Conservation (phyloP, 1,140 invertebrate genomes). For the Bombus turneri region DNA sequence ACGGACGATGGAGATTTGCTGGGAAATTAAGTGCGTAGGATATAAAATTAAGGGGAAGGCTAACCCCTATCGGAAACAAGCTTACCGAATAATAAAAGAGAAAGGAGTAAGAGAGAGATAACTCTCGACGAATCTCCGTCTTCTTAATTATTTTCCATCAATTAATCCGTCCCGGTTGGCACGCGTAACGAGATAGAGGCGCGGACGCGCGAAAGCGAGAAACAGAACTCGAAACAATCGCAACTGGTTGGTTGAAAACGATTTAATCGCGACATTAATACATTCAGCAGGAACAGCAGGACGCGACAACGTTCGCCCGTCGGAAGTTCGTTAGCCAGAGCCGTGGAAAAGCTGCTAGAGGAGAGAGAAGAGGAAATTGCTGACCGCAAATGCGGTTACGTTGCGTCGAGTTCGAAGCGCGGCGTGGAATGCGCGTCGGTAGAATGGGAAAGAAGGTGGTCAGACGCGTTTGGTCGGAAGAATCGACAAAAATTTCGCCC, state of each 20-base stretch:
- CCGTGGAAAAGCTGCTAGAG: no score
- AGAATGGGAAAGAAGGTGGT: conserved; percentile 41
- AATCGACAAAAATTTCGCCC: conserved; percentile 62
- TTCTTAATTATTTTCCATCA: conserved; percentile 8
- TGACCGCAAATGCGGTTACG: conserved; percentile 31
- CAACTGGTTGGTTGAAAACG: not conserved
- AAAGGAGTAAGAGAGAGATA: not conserved
- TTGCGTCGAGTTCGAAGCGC: conserved; percentile 37
- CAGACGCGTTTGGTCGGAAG: conserved; percentile 43
- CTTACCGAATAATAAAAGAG: not conserved
- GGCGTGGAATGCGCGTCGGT: not conserved
- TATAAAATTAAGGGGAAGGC: conserved; percentile 12
- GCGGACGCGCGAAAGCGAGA: not conserved
- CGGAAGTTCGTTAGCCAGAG: not conserved
- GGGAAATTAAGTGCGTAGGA: conserved; percentile 3
- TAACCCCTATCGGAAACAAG: not conserved
- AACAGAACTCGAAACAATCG: not conserved
- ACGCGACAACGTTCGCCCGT: not conserved
- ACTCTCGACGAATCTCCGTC: not conserved
- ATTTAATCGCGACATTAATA: conserved; percentile 6
- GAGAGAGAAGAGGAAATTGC: conserved; percentile 32
- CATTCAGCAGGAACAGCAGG: not conserved
- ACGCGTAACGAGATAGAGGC: not conserved
- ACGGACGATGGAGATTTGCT: conserved; percentile 10
- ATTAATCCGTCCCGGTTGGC: not conserved